Evolutionary conservation across 2,888 invertebrate species (phyloP).

Genomic region (Calliopum simillimum): DNA sequence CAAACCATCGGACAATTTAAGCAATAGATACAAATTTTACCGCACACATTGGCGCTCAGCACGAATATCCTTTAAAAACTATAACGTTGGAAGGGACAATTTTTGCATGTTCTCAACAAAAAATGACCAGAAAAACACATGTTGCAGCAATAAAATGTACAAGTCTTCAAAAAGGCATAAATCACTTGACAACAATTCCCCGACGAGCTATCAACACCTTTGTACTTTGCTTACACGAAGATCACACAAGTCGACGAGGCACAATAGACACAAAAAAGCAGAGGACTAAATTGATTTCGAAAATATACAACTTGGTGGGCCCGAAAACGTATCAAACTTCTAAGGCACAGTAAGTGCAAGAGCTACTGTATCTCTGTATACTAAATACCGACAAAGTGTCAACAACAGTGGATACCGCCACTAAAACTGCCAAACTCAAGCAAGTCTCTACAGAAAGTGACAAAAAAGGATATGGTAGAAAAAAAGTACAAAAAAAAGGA

Average conservation of each 20-base stretch:
- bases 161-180: slow-evolving; percentile 56
- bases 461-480: slow-evolving; percentile 29
- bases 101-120: slow-evolving; percentile 30
- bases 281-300: slow-evolving; percentile 54
- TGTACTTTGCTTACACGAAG: neutral
- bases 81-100: neutral
- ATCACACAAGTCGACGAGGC: slow-evolving; percentile 27
- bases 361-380: slow-evolving; percentile 51
- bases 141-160: neutral
- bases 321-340: slow-evolving; percentile 18
- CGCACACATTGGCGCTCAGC: neutral
- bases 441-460: neutral
- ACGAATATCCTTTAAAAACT: neutral
- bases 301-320: slow-evolving; percentile 61
- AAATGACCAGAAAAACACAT: neutral
- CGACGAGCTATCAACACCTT: slow-evolving; percentile 28
- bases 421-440: slow-evolving; percentile 3
- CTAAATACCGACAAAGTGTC: slow-evolving; percentile 23
- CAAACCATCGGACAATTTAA: no score
- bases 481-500: slow-evolving; percentile 5
- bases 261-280: slow-evolving; percentile 23
- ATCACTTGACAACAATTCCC: slow-evolving; percentile 47
- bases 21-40: no score
- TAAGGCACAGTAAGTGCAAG: slow-evolving; percentile 21
- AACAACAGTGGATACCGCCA: slow-evolving; percentile 44